A percentile compares a stretch with the other conserved stretches of the same genome.
phyloP scores from a whole-genome alignment of 1,140 invertebrate genomes.

The Leptinotarsa defecta region DNA sequence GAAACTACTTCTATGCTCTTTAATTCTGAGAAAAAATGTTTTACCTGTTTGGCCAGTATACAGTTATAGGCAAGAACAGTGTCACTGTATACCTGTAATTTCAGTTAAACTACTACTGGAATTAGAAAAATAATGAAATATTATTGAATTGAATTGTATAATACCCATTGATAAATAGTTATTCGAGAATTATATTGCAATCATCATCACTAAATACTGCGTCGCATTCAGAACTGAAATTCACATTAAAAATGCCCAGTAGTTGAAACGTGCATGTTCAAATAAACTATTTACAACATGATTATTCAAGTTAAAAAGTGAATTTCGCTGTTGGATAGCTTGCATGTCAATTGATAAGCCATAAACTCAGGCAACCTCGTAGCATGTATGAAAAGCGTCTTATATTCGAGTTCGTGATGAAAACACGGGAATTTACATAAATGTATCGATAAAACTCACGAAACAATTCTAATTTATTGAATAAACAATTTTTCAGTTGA shows the following conservation, averaged over 20 bases:
- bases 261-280: not conserved
- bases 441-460: not conserved
- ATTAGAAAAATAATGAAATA: too few species aligned
- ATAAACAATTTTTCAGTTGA: not conserved
- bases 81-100: too few species aligned
- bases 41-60: too few species aligned
- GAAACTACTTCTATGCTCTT: too few species aligned
- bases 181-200: too few species aligned
- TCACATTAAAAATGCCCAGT: not conserved
- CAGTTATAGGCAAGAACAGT: too few species aligned
- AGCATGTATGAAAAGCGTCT: not conserved
- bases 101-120: too few species aligned
- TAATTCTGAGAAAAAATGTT: too few species aligned
- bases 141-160: too few species aligned
- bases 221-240: not conserved
- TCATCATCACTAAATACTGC: too few species aligned
- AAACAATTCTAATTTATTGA: not conserved
- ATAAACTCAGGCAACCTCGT: not conserved
- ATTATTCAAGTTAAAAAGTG: slow-evolving; percentile 1
- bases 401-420: not conserved
- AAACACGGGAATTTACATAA: not conserved
- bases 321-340: not conserved
- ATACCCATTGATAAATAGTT: too few species aligned
- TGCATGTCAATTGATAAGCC: slow-evolving; percentile 5
- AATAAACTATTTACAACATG: not conserved